These are phyloP conservation scores for Eumeta japonica DNA, from an alignment of 1,140 invertebrate genomes.

Conservation along the genomic window DNA sequence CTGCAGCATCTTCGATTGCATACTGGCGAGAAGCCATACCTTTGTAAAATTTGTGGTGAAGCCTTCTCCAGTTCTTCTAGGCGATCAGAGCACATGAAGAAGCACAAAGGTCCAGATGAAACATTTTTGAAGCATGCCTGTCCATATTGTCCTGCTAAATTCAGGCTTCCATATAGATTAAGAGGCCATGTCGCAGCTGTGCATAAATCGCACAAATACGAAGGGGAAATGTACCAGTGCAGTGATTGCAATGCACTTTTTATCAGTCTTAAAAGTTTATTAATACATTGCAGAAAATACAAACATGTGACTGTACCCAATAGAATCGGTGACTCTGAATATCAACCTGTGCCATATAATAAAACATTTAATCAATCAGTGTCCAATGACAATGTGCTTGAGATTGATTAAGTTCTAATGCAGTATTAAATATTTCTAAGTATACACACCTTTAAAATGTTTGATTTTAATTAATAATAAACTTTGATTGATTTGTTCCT, in stretches of 20 bases:
- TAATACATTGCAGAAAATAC: slow-evolving; percentile 30
- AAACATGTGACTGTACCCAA: too few relatives aligned
- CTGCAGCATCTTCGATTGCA: slow-evolving; percentile 34
- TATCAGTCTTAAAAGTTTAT: slow-evolving; percentile 22
- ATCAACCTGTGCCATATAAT: too few relatives aligned
- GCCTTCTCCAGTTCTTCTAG: slow-evolving; percentile 35
- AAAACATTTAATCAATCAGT: too few relatives aligned
- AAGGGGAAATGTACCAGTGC: slow-evolving; percentile 13
- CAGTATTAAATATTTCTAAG: too few relatives aligned
- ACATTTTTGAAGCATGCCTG: slow-evolving; percentile 28
- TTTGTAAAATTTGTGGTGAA: slow-evolving; percentile 30
- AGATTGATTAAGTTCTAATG: too few relatives aligned
- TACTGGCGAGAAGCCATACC: slow-evolving; percentile 37
- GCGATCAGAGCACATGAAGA: slow-evolving; percentile 36
- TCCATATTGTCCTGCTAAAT: slow-evolving; percentile 28
- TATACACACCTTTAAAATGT: too few relatives aligned
- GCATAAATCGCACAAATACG: slow-evolving; percentile 15
- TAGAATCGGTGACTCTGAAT: too few relatives aligned
- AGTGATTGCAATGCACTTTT: slow-evolving; percentile 27
- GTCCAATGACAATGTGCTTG: too few relatives aligned
- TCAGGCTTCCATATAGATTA: slow-evolving; percentile 26
- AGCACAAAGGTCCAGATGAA: slow-evolving; percentile 19
- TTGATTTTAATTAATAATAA: too few relatives aligned
- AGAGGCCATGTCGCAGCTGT: slow-evolving; percentile 26
- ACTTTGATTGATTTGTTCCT: too few relatives aligned